Conservation (phyloP, 2,113 vertebrate species). For the Progne subis region DNA sequence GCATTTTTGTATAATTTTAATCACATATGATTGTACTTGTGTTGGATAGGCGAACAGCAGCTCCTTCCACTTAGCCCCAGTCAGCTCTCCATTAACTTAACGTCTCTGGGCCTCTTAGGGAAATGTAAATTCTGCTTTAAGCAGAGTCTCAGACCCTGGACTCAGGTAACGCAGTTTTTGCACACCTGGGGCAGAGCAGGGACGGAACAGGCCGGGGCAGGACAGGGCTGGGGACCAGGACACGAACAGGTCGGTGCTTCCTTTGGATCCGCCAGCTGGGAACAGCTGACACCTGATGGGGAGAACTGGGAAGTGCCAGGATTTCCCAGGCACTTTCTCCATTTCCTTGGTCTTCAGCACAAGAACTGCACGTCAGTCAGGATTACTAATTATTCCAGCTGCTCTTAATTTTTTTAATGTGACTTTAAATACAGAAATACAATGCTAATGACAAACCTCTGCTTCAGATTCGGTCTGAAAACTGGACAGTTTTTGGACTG, state of each 20-base stretch:
- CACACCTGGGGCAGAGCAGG: neutral
- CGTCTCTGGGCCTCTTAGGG: neutral
- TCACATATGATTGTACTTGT: fast-evolving
- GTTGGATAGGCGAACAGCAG: neutral
- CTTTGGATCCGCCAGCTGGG: neutral
- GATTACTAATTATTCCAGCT: neutral
- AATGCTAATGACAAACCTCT: neutral
- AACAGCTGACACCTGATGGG: neutral
- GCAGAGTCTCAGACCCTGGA: fast-evolving
- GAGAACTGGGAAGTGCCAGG: neutral
- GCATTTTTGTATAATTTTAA: neutral
- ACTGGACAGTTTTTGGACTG: neutral
- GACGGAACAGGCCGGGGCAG: no score
- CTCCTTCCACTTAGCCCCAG: neutral
- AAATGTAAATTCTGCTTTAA: fast-evolving
- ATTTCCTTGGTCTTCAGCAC: neutral
- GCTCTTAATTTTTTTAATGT: neutral
- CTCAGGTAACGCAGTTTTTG: neutral
- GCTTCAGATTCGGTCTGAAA: neutral
- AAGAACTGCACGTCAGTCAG: fast-evolving
- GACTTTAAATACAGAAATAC: neutral
- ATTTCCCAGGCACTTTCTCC: neutral
- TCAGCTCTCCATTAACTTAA: fast-evolving
- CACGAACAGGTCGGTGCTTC: fast-evolving
- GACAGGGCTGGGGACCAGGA: neutral